Percentiles rank a stretch among this genome's conserved stretches.
Conservation (phyloP, 2,113 vertebrate species). For the Leuciscus idus region DNA sequence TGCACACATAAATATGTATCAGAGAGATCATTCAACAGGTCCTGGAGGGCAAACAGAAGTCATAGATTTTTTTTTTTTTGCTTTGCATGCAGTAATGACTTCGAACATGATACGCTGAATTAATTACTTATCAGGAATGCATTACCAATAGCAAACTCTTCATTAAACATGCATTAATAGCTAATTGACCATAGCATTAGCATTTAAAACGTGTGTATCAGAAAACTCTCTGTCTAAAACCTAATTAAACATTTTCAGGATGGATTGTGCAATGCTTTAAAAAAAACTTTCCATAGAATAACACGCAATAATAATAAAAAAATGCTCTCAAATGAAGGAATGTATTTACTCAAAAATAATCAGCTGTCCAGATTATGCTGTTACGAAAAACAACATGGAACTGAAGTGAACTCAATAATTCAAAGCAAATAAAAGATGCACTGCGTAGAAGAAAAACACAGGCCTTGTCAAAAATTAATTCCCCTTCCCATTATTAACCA, state of each 20-base stretch:
- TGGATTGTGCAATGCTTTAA: not conserved
- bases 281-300: not conserved
- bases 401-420: conserved; percentile 30
- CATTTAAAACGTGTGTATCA: conserved; percentile 20
- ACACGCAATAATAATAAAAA: not conserved
- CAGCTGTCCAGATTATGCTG: not conserved
- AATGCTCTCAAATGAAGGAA: not conserved
- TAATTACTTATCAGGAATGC: conserved; percentile 45
- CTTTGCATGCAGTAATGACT: conserved; percentile 10
- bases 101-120: conserved; percentile 41
- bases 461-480: not conserved
- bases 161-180: conserved; percentile 38
- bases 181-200: conserved; percentile 25
- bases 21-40: not conserved
- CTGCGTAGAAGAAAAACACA: not conserved
- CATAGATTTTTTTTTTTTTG: not conserved
- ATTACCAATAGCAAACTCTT: conserved; percentile 42
- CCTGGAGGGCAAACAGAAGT: conserved; percentile 12
- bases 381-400: not conserved
- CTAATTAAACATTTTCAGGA: not conserved
- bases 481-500: conserved; percentile 7
- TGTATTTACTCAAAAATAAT: not conserved
- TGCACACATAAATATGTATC: too few relatives aligned
- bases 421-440: conserved; percentile 33
- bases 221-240: not conserved